phyloP scores from a whole-genome alignment of 2,888 invertebrate species.

The Agrotis clavis region DNA sequence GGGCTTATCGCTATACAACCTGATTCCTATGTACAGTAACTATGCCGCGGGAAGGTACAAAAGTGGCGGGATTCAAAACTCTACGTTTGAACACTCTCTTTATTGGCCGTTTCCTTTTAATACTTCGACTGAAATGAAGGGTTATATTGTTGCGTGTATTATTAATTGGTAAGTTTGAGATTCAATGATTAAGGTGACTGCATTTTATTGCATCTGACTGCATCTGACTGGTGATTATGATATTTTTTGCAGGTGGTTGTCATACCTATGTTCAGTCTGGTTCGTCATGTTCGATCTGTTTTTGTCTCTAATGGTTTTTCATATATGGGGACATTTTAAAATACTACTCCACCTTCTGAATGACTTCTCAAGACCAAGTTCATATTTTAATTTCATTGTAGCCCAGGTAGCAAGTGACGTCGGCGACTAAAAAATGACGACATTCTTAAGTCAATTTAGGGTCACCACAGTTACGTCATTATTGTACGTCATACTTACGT shows the following conservation, averaged over 20 bases:
- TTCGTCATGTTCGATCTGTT: slow-evolving; percentile 57
- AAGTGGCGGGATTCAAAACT: slow-evolving; percentile 19
- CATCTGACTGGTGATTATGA: no score
- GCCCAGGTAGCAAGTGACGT: no score
- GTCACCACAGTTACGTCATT: no score
- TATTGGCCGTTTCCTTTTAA: slow-evolving; percentile 55
- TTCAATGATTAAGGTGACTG: no score
- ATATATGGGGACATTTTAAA: slow-evolving; percentile 65
- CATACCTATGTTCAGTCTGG: slow-evolving; percentile 33
- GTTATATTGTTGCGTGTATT: slow-evolving; percentile 38
- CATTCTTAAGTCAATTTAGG: no score
- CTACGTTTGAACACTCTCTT: slow-evolving; percentile 51
- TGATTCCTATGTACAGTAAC: slow-evolving; percentile 44
- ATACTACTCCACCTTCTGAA: slow-evolving; percentile 54
- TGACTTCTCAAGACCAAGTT: slow-evolving; percentile 51
- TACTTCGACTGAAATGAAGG: slow-evolving; percentile 30
- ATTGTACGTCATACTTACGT: no score
- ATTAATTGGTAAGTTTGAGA: slow-evolving; percentile 46
- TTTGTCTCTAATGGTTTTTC: slow-evolving; percentile 59
- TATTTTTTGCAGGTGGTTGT: slow-evolving; percentile 33
- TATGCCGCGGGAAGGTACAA: slow-evolving; percentile 29
- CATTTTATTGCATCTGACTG: no score
- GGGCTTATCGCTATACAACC: slow-evolving; percentile 29
- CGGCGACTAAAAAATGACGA: no score
- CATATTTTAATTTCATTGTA: not conserved